These are phyloP conservation scores for Oreochromis aureus DNA, from an alignment of 2,113 vertebrate species.

Conservation along the genomic window DNA sequence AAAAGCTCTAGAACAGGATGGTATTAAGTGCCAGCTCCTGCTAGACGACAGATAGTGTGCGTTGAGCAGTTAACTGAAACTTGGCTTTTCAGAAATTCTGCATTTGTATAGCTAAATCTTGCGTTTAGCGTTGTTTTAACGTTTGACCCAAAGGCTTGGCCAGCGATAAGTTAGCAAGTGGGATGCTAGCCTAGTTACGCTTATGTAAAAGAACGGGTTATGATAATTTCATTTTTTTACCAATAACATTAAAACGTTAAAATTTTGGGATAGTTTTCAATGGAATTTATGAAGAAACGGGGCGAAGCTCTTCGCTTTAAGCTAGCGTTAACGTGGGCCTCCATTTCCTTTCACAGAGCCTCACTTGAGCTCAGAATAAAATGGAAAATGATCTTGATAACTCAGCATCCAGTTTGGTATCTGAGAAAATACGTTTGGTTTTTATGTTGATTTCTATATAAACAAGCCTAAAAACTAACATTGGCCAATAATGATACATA, in stretches of 20 bases:
- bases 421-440: background rate
- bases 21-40: background rate
- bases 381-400: background rate
- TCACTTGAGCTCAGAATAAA: constrained; percentile 17
- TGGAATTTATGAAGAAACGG: background rate
- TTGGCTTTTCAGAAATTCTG: background rate
- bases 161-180: constrained; percentile 38
- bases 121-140: background rate
- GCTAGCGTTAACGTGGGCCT: constrained; percentile 32
- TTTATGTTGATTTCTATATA: background rate
- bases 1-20: background rate
- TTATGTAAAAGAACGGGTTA: background rate
- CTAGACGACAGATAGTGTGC: no score
- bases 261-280: background rate
- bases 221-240: background rate
- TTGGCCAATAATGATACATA: background rate
- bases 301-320: background rate
- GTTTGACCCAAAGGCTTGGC: constrained; percentile 33
- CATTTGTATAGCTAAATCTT: background rate
- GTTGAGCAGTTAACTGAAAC: background rate
- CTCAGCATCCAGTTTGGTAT: background rate
- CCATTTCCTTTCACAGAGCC: constrained; percentile 50
- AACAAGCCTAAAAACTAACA: background rate
- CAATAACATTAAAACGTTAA: background rate
- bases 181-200: background rate